Base-by-base conservation (phyloP, 1,140 invertebrate genomes). In the Andrena cerasifolii region DNA sequence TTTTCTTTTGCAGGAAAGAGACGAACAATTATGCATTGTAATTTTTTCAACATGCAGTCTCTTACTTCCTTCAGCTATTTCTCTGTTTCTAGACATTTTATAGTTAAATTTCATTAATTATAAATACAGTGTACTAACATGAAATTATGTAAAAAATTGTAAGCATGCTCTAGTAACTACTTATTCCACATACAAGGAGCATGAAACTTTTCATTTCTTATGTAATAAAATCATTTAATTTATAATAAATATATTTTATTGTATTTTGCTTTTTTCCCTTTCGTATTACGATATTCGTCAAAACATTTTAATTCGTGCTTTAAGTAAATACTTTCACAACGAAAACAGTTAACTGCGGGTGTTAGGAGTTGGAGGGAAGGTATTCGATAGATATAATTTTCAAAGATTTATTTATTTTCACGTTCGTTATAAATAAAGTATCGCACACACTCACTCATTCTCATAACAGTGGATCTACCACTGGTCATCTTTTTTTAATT, bases 401-500 rank as follows among this genome's bases (percentile, higher is more conserved):
- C 74, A 49, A 63, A 54, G 68, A 51, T 83, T 26, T 72, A 67
- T 88, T 86, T 85, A 86, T 86, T 84, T 82, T 84, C 56, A 63
- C 56, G 78, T 85, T 87, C 54, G 26, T 91, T 90, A 93, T 92
- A 93, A 92, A 93, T 93, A 91, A 92, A 86, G 81, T 88, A 87
- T 87, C 88, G 85, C 91, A 90, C 90, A 89, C 88, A 87, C 83
- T 88, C 92, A 92, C 91, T 92, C 91, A 93, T 90, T 90, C 90
- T 89, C 70, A 62, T 76, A 86, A 83, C 86, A 85, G 84, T 89
- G 85, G 88, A 81, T 90, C 86, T 78, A 89, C 82, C 89, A 90
- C 73, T 87, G 75, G 75, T 88, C 84, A 84, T 88, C 61, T 83
- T 73, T 83, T 73, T 84, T 87, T 77, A 89, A 88, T 88, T 87